Conservation (phyloP, 2,113 vertebrate species). For the Mastomys natalensis region DNA sequence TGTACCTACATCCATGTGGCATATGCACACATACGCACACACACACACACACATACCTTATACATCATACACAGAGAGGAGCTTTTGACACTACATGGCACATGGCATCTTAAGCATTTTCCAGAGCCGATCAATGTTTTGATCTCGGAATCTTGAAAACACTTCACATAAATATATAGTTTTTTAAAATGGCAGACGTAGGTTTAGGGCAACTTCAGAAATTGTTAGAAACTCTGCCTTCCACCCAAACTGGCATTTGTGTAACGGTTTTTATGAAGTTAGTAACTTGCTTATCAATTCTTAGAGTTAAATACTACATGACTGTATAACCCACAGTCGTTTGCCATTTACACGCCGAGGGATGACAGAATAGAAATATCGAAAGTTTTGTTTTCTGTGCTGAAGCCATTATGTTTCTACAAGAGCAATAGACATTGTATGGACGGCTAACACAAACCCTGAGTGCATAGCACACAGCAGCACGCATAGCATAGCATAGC, state of each 20-base stretch:
- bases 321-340: not conserved
- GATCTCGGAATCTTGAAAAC: no score
- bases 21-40: no score
- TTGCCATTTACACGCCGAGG: not conserved
- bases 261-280: not conserved
- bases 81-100: not conserved
- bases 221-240: not conserved
- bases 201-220: not conserved
- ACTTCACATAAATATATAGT: not conserved
- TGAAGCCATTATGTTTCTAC: not conserved
- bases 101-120: not conserved
- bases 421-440: not conserved
- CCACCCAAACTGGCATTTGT: not conserved
- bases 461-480: not conserved
- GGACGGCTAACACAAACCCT: not conserved
- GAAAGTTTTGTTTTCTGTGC: not conserved
- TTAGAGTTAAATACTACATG: not conserved
- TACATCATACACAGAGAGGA: no score
- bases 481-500: no score
- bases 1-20: not conserved
- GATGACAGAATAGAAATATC: not conserved
- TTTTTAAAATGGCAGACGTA: not conserved
- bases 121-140: not conserved
- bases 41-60: no score
- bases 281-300: not conserved